phyloP scores from a whole-genome alignment of 2,113 vertebrate genomes.

The Todiramphus chloris region DNA sequence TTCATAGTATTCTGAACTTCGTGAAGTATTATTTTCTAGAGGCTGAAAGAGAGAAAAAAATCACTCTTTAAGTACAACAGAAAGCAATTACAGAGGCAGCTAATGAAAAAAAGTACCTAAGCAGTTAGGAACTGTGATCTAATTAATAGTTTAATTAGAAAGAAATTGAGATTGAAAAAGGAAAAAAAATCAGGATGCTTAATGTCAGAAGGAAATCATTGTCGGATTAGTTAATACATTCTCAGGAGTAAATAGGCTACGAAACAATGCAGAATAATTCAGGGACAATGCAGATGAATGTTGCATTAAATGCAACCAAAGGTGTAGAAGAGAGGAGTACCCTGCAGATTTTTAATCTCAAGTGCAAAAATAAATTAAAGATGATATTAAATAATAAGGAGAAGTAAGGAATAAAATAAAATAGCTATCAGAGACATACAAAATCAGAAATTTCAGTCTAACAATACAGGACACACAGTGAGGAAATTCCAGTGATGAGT shows the following conservation, averaged over 20 bases:
- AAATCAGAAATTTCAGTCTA: neutral
- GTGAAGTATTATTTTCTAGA: neutral
- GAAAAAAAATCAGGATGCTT: conserved; percentile 51
- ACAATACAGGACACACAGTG: neutral
- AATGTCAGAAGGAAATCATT: conserved; percentile 49
- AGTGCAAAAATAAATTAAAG: neutral
- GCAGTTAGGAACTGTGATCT: conserved; percentile 31
- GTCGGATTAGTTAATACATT: conserved; percentile 35
- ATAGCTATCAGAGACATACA: neutral
- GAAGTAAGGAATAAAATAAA: neutral
- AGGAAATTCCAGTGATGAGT: neutral
- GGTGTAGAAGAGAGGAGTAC: neutral
- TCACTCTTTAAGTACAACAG: conserved; percentile 5
- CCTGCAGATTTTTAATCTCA: neutral
- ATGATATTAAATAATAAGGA: neutral
- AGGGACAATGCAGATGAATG: neutral
- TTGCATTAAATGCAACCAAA: neutral
- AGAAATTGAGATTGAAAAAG: conserved; percentile 49
- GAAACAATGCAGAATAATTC: neutral
- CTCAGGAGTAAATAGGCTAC: neutral
- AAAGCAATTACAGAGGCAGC: conserved; percentile 15
- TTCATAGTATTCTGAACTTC: conserved; percentile 8
- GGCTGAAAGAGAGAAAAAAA: conserved; percentile 19
- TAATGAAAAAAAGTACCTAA: conserved; percentile 56
- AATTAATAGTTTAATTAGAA: conserved; percentile 69